Evolutionary conservation across 2,797 vertebrate species (phyloP), one percentile per base, ranked within the genome.

Genomic region (Varecia variegata): DNA sequence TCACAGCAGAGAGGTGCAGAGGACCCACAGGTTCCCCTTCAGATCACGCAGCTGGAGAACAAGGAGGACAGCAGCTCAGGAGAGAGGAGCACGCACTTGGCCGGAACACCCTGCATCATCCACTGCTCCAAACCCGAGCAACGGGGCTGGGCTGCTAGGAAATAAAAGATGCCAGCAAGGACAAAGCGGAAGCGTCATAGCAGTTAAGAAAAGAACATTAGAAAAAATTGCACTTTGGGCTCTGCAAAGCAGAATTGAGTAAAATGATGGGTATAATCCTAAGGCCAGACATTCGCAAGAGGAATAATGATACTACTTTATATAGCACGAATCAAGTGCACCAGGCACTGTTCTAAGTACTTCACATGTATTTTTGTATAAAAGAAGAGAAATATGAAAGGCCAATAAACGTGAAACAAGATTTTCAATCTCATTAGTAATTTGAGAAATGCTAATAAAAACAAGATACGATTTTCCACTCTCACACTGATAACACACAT

Each of bases 221-320:
- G 47, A 43, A 88, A 92, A 82, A 74, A n/a, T 35, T 11, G 7
- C 40, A 71, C 23, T 30, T 2, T 81, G n/a, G 47, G n/a, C 40
- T 83, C 81, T 38, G 82, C 62, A 73, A 93, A 90, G 56, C 54
- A 89, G 43, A 91, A 38, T 25, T 74, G n/a, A 93, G 60, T 95
- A 89, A 87, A 88, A 56, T 25, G 38, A 79, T 50, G 21, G 18
- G 3, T 73, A 3, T 73, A 27, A 93, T 73, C 25, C 58, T 30
- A 91, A 83, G 90, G 54, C 1, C 15, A 65, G 47, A 92, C 77
- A 68, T 71, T 73, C 50, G 1, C 56, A 80, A 95, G 81, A 43
- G 60, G 4, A 96, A 88, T 62, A 47, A 45, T n/a, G 65, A n/a
- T 71, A 65, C 43, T 47, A 80, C 5, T 77, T 79, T 79, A 73